A percentile compares a stretch with the other conserved stretches of the same genome.
Evolutionary conservation across 2,113 vertebrate species (phyloP).

Genomic region (Desmodus rotundus): DNA sequence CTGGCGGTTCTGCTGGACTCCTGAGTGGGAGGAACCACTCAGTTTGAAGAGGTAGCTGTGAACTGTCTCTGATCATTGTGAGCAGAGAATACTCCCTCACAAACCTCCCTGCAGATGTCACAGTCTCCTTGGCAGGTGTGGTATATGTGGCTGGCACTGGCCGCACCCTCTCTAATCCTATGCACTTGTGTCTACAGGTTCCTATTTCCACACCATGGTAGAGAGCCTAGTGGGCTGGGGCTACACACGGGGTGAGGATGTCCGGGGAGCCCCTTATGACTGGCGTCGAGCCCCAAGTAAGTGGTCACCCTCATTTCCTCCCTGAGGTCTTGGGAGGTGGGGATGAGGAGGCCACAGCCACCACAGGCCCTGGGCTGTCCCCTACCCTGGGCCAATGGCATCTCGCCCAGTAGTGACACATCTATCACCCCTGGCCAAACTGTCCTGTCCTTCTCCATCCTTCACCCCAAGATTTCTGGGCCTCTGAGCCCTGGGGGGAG

Average conservation of each 20-base stretch:
- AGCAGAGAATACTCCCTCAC: background rate
- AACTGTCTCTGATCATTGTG: background rate
- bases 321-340: background rate
- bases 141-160: background rate
- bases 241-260: slow-evolving; percentile 89
- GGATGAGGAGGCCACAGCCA: background rate
- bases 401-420: background rate
- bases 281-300: slow-evolving; percentile 98
- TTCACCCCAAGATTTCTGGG: background rate
- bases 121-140: background rate
- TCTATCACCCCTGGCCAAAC: background rate
- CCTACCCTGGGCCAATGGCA: background rate
- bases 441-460: background rate
- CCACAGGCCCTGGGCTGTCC: background rate
- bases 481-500: background rate
- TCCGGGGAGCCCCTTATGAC: slow-evolving; percentile 96
- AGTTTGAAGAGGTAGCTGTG: background rate
- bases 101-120: background rate
- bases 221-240: slow-evolving; percentile 92
- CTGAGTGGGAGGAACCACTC: background rate
- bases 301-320: background rate
- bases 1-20: background rate
- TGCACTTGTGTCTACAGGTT: slow-evolving; percentile 82
- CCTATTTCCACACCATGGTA: slow-evolving; percentile 94
- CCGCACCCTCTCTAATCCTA: background rate